Conservation (phyloP, 1,140 invertebrate species). For the Zaprionus camerounensis region DNA sequence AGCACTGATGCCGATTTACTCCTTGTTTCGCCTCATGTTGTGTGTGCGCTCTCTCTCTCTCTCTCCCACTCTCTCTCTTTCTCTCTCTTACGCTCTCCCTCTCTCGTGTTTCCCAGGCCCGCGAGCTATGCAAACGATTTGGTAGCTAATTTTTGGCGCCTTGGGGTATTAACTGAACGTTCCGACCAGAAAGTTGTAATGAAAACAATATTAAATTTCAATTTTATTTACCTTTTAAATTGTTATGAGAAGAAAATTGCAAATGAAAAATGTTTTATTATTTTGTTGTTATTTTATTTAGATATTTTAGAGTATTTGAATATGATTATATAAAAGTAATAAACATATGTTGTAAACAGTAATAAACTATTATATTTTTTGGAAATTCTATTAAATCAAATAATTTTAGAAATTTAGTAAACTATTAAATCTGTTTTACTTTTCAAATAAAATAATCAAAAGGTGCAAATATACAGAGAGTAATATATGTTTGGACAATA, state of each 20-base stretch:
- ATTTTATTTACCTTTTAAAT: neutral
- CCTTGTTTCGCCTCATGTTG: slow-evolving; percentile 44
- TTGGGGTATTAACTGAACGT: slow-evolving; percentile 39
- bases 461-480: too few species aligned
- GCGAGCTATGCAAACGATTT: slow-evolving; percentile 31
- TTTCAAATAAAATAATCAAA: too few species aligned
- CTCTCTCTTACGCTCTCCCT: slow-evolving; percentile 6
- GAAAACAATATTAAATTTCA: slow-evolving; percentile 18
- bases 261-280: neutral
- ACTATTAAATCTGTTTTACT: too few species aligned
- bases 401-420: too few species aligned
- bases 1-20: slow-evolving; percentile 28
- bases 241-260: neutral
- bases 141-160: slow-evolving; percentile 49
- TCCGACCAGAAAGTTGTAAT: slow-evolving; percentile 19
- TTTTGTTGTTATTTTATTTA: neutral
- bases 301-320: too few species aligned
- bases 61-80: slow-evolving; percentile 8
- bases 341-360: too few species aligned
- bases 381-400: too few species aligned
- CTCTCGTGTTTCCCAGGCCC: slow-evolving; percentile 44
- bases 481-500: too few species aligned
- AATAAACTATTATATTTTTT: too few species aligned
- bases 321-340: too few species aligned
- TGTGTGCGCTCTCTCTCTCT: slow-evolving; percentile 11